A percentile compares a stretch with the other conserved stretches of the same genome.
These are phyloP conservation scores for Premnoplex brunnescens DNA, from an alignment of 2,797 vertebrate species.

Conservation along the genomic window DNA sequence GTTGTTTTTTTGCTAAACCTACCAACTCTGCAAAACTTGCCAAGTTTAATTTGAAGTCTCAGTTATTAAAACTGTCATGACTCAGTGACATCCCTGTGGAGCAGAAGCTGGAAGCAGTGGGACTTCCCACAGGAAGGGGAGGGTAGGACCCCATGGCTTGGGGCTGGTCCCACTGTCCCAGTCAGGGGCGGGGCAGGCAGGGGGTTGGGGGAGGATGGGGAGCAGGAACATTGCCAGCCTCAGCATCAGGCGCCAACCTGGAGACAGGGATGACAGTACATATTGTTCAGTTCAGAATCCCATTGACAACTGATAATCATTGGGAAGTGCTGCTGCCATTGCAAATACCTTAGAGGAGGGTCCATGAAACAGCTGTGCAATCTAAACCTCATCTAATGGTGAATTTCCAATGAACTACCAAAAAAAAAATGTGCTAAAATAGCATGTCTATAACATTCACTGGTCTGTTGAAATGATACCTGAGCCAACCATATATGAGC, in stretches of 20 bases:
- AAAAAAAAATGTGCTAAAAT: background rate
- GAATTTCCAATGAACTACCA: background rate
- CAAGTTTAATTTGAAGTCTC: background rate
- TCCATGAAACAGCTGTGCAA: background rate
- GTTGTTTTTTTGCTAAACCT: background rate
- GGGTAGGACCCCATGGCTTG: background rate
- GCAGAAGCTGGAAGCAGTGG: background rate
- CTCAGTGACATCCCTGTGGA: background rate
- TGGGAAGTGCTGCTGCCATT: background rate
- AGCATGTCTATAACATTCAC: background rate
- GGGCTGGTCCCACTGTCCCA: fast-evolving
- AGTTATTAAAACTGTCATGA: background rate
- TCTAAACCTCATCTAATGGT: background rate
- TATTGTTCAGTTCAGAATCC: background rate
- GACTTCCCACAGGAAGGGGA: fast-evolving
- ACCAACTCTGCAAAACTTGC: background rate
- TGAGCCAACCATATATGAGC: background rate
- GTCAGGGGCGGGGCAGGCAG: background rate
- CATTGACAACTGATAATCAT: background rate
- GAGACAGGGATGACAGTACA: background rate
- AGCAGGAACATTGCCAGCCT: background rate
- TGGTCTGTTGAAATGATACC: background rate
- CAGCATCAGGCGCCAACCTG: background rate
- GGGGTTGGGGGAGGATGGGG: fast-evolving
- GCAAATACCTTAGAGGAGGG: background rate